Evolutionary conservation across 2,797 vertebrate species (phyloP), one percentile per base, ranked within the genome.

Genomic region (Perdix hodgsoniae): DNA sequence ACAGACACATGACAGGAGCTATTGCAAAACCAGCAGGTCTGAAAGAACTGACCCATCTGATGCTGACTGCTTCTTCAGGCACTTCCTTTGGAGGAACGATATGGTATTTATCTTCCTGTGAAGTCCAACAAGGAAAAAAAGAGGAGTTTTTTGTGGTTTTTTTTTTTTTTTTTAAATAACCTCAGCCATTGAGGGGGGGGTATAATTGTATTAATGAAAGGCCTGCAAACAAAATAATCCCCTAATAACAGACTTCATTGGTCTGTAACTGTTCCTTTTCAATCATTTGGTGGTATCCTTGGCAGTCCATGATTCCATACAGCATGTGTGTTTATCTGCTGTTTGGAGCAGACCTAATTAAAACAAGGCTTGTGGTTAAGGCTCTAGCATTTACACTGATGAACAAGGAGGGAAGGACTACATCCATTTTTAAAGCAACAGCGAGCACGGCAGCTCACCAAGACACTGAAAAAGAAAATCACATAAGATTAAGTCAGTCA

Each of bases 181-280:
- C 66, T 75, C 31, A 47, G 49, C 35, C 21, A 37, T 47, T 49
- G 37, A 24, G 15, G 11, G 12, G 5, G 17, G 27, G 37, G 22
- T 23, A 91, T 93, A 90, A 89, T 52, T n/a, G n/a, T n/a, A n/a
- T n/a, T n/a, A n/a, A n/a, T n/a, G n/a, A n/a, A n/a, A n/a, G n/a
- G n/a, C n/a, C n/a, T n/a, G n/a, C n/a, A n/a, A n/a, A n/a, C n/a
- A n/a, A n/a, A n/a, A 91, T 93, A 90, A 89, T 52, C 23, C 57
- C 78, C 86, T 96, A 95, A 96, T 94, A 93, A 88, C 10, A 21
- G 63, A 61, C 56, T 95, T 86, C 83, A 64, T 83, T 85, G 85
- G 87, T 89, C 92, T 91, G 70, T 71, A 93, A 82, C 73, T 76
- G 74, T 88, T 94, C 80, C 77, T 70, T 89, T 95, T 88, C 86